Base-by-base conservation (phyloP, 2,888 invertebrate genomes). In the Hirtodrosophila alboralis region DNA sequence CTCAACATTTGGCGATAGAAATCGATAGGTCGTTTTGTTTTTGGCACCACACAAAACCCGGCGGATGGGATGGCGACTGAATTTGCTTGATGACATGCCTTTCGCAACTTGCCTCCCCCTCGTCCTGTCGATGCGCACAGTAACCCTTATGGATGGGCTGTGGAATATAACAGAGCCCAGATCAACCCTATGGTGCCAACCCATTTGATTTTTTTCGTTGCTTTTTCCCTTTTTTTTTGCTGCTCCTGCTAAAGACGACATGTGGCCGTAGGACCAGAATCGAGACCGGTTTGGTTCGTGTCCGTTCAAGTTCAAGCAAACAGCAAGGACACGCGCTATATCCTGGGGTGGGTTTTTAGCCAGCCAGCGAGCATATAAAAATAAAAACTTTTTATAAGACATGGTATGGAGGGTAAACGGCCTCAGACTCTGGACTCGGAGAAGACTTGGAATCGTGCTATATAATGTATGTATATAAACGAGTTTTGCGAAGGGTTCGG, bases 371-470 rank as follows among this genome's bases (percentile, higher is more conserved):
- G 59, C 63, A 84, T 66, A 78, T 74, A 72, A 76, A 81, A 83
- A 83, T 85, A 85, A 83, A 85, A 84, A 85, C 45, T 83, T 83
- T 81, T 83, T 83, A 81, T 81, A 85, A 85, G 85, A 83, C 72
- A 78, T 72, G 57, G n/a, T n/a, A n/a, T 45, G 51, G 65, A 78
- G 79, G 79, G 79, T 71, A 67, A 62, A 61, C 54, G 38, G 0
- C 23, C 23, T 23, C 23, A 23, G 23, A 43, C 30, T 43, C 53
- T 26, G n/a, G 31, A 14, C 37, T 16, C 56, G n/a, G n/a, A n/a
- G n/a, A n/a, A 27, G 18, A 13, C 44, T 53, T 14, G 9, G 21
- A 7, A n/a, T 26, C 31, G 26, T 23, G 13, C 33, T 31, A 62
- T 49, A 58, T 53, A 69, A 47, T 53, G 52, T 40, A 38, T 73